Percentiles rank a stretch among this genome's conserved stretches.
Evolutionary conservation across 2,113 vertebrate species (phyloP).

Genomic region (Eonycteris spelaea): DNA sequence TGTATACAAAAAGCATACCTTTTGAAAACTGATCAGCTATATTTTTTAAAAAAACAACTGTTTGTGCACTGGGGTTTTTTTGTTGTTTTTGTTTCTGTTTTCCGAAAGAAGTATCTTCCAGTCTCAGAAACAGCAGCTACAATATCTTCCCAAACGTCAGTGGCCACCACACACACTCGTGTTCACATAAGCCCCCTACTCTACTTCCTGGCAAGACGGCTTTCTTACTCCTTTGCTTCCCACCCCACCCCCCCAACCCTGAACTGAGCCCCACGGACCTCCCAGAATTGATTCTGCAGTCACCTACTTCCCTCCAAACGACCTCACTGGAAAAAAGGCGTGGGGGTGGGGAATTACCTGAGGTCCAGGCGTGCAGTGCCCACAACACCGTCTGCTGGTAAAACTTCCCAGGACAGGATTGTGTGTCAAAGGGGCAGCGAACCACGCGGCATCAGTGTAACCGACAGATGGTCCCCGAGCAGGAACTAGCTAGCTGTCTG

Average conservation of each 20-base stretch:
- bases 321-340: not conserved
- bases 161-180: not conserved
- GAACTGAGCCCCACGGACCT: not conserved
- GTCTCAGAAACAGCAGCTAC: not conserved
- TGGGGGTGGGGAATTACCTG: not conserved
- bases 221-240: not conserved
- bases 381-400: not conserved
- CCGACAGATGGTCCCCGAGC: not conserved
- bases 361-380: not conserved
- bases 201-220: not conserved
- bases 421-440: not conserved
- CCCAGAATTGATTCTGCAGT: not conserved
- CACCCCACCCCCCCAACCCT: no score
- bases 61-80: not conserved
- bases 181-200: not conserved
- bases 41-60: not conserved
- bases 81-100: not conserved
- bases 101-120: not conserved
- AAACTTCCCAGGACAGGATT: not conserved
- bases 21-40: slow-evolving; percentile 10
- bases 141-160: not conserved
- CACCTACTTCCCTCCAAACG: not conserved
- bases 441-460: not conserved
- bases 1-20: not conserved
- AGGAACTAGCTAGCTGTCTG: slow-evolving; percentile 1